Conservation (phyloP, 2,888 invertebrate species). For the Cepaea hortensis region DNA sequence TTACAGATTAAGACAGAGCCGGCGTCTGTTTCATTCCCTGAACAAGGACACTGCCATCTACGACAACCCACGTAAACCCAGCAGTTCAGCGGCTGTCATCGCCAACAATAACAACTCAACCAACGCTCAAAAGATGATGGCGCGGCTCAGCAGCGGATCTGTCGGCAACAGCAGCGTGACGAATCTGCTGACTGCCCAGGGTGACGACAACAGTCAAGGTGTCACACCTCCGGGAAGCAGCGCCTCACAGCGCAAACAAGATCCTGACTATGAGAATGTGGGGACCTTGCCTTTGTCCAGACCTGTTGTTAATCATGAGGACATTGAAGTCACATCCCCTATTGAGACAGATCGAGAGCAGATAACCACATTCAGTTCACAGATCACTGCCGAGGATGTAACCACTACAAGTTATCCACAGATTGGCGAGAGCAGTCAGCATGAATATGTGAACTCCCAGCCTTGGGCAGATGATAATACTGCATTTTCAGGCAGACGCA, state of each 20-base stretch:
- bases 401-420: not conserved
- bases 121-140: not conserved
- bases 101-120: not conserved
- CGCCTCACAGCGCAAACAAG: not conserved
- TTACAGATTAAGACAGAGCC: not conserved
- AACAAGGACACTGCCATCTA: conserved; percentile 36
- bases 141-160: conserved; percentile 23
- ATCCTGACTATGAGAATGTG: not conserved
- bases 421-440: not conserved
- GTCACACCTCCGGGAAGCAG: not conserved
- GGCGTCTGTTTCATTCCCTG: conserved; percentile 3
- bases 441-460: not conserved
- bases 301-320: not conserved
- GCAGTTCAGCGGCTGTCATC: not conserved
- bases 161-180: conserved; percentile 2
- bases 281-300: not conserved
- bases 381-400: not conserved
- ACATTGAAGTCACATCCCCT: not conserved
- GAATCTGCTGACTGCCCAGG: not conserved
- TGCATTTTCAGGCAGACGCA: not conserved
- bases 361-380: not conserved
- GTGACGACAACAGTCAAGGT: not conserved
- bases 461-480: not conserved
- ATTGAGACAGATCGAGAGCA: not conserved
- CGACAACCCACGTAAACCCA: conserved; percentile 19